Base-by-base conservation (phyloP, 2,797 vertebrate genomes). In the Catostomus latipinnis region DNA sequence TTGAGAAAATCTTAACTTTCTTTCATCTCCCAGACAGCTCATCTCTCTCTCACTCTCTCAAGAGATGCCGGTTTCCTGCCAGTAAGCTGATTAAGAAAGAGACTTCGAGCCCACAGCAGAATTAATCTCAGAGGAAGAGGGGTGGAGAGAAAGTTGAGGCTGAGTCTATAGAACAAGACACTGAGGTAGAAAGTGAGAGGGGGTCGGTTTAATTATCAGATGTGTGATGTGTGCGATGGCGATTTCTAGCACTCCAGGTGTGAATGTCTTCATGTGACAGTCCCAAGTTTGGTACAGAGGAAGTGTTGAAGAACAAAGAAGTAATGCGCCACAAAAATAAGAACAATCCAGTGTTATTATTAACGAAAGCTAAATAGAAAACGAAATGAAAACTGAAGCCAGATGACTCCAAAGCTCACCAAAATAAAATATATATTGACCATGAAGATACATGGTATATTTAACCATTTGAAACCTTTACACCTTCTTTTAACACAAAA, bases 161-260 rank as follows among this genome's bases (percentile, higher is more conserved):
- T 71, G n/a, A 65, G 60, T 65, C 8, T 57, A 65, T 72, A 13
- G 12, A 79, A 79, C 77, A 79, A 54, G 76, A 34, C 2, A 34
- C 34, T 34, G 34, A 34, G 34, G 4, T 34, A 34, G 34, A 34
- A 34, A 34, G 34, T 34, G 34, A 62, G 10, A 11, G 50, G 68
- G 68, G 70, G 69, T 57, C 16, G 6, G 58, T 72, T 79, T 79
- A 79, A 79, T 79, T 79, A 72, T 52, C 60, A 79, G 77, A 79
- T 72, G 77, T 72, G 77, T 72, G 52, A 72, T 50, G 77, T 79
- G 77, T 50, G 61, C 56, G 69, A 71, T 72, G 69, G 77, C 45
- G 77, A 79, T 72, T 79, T 72, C 60, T 72, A 50, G 77, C 77
- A 72, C 77, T 65, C 60, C 77, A 79, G 68, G 60, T 79, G 77